phyloP scores from a whole-genome alignment of 2,113 vertebrate species.

The Columba livia region DNA sequence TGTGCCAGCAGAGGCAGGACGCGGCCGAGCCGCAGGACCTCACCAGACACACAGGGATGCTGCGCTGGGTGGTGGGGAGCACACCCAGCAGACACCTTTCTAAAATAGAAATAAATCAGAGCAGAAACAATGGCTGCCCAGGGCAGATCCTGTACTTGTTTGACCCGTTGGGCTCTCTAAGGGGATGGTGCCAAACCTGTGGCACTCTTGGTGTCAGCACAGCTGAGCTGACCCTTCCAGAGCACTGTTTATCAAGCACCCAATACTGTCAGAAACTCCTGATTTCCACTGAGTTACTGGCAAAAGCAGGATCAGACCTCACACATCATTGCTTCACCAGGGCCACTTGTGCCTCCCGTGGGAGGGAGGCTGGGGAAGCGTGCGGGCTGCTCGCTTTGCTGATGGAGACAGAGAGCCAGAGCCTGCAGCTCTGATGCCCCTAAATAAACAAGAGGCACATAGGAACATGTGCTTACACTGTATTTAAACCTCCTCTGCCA shows the following conservation, averaged over 20 bases:
- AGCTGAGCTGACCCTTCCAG: rapidly evolving
- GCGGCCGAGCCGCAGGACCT: background rate
- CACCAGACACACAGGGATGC: background rate
- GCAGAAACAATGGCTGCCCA: background rate
- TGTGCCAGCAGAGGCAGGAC: background rate
- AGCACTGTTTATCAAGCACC: background rate
- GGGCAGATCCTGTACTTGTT: background rate
- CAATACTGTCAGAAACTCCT: background rate
- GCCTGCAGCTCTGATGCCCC: background rate
- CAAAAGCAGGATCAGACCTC: background rate
- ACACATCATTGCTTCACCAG: rapidly evolving
- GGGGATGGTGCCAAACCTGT: background rate
- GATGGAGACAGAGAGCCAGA: background rate
- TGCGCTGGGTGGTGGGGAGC: background rate
- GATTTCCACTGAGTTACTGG: rapidly evolving
- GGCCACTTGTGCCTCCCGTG: rapidly evolving
- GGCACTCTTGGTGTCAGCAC: background rate
- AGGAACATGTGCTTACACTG: background rate
- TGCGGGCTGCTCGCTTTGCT: rapidly evolving
- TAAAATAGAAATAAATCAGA: background rate
- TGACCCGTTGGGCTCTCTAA: background rate
- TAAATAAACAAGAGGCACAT: background rate
- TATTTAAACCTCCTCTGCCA: background rate
- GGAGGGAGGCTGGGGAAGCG: background rate
- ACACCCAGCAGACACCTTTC: background rate